These are phyloP conservation scores for Tolypeutes matacus DNA, from an alignment of 2,797 vertebrate genomes.

Conservation along the genomic window DNA sequence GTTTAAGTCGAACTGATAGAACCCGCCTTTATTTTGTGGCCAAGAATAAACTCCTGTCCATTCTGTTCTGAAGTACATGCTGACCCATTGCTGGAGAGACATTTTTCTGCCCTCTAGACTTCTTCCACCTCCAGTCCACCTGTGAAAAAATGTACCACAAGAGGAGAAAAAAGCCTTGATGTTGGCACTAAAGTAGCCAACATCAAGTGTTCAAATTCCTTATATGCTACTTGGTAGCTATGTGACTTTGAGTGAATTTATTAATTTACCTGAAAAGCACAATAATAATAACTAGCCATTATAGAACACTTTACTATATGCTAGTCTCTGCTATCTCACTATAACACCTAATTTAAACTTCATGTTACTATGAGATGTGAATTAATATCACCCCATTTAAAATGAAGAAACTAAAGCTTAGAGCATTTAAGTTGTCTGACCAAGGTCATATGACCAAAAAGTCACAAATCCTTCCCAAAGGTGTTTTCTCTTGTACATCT, in stretches of 20 bases:
- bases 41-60: neutral
- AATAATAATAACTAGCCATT: neutral
- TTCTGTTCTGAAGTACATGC: neutral
- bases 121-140: neutral
- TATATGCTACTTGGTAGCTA: neutral
- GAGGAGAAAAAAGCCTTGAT: neutral
- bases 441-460: neutral
- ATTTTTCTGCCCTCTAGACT: neutral
- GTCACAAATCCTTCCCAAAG: neutral
- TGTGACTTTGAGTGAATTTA: neutral
- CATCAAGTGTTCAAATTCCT: neutral
- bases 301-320: neutral
- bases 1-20: neutral
- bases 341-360: conserved; percentile 14
- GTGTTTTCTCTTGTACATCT: conserved; percentile 1
- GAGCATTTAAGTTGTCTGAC: neutral
- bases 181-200: neutral
- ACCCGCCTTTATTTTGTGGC: neutral
- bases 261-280: neutral
- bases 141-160: neutral
- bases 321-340: neutral
- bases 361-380: neutral
- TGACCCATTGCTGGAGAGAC: neutral
- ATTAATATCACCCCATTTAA: neutral
- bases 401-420: conserved; percentile 30